Base-by-base conservation (phyloP, 2,113 vertebrate genomes). In the Tetrax tetrax region DNA sequence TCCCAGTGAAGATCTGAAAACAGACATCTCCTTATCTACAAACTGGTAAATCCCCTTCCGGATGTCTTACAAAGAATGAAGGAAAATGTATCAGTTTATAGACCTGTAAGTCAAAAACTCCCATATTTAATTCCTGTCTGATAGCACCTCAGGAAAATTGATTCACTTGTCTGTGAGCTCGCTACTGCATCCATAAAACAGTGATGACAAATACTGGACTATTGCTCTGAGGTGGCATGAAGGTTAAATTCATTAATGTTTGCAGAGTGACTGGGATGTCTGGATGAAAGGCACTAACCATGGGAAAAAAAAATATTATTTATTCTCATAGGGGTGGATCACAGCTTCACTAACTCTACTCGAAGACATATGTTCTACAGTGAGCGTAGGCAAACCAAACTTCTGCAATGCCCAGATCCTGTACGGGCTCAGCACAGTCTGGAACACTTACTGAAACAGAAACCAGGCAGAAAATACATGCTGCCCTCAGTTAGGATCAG, bases 161-260 rank as follows among this genome's bases (percentile, higher is more conserved):
- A 90, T 93, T 74, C 33, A 83, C 20, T 83, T 87, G 60, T 82
- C 48, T 22, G 9, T 22, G 20, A 87, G 25, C 23, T 83, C 82
- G 60, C n/a, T 72, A 66, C 86, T 47, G 17, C 43, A 47, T 83
- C 71, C 77, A 74, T 78, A 74, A 89, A 87, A 63, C 27, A 68
- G 43, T 14, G 54, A 90, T 68, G 76, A 86, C 31, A 82, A 92
- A 95, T 25, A 85, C 25, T 33, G 77, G 57, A 90, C 43, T 74
- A 8, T 17, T 74, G 77, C 57, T 64, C 43, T 48, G n/a, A 33
- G 23, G 37, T 59, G 54, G n/a, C 43, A 59, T 14, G 48, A 82
- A 95, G 82, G 90, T 86, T 86, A 82, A 82, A 86, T 63, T 57
- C 28, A 63, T 63, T 83, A 68, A 78, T 21, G 77, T 22, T 53